Conservation (phyloP, 2,888 invertebrate species). For the Erebia aethiops region DNA sequence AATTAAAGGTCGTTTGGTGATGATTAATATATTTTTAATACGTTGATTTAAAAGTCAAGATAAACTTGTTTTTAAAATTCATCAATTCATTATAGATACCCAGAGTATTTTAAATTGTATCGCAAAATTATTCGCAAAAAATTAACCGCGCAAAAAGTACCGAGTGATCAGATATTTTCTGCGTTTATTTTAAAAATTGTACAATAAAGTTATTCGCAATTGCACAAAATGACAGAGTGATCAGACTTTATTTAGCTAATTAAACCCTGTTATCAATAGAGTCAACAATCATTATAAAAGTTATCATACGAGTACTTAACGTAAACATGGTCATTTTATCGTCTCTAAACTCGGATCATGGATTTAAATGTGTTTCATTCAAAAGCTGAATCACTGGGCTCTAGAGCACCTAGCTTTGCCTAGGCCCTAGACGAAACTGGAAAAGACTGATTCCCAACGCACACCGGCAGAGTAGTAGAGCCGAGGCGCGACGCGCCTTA, state of each 20-base stretch:
- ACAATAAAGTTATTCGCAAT: background rate
- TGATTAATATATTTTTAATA: too few relatives aligned
- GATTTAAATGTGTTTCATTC: background rate
- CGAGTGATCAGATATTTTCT: background rate
- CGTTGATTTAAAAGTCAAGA: too few relatives aligned
- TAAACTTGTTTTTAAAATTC: too few relatives aligned
- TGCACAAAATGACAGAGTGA: background rate
- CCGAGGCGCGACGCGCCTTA: too few relatives aligned
- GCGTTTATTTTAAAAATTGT: background rate
- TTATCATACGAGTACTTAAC: slow-evolving; percentile 8
- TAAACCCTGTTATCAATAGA: slow-evolving; percentile 7
- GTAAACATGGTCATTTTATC: slow-evolving; percentile 8
- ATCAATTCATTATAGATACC: too few relatives aligned
- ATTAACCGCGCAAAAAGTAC: background rate
- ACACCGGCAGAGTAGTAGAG: too few relatives aligned
- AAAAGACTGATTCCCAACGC: too few relatives aligned
- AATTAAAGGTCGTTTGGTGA: too few relatives aligned
- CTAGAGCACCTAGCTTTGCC: background rate
- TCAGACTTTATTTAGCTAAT: background rate
- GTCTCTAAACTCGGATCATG: background rate
- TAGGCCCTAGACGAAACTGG: background rate
- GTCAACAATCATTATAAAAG: slow-evolving; percentile 4
- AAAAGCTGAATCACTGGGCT: background rate
- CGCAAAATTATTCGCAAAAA: too few relatives aligned
- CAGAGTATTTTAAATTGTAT: background rate